Evolutionary conservation across 2,888 invertebrate genomes (phyloP).

Genomic region (Pammene aurita): DNA sequence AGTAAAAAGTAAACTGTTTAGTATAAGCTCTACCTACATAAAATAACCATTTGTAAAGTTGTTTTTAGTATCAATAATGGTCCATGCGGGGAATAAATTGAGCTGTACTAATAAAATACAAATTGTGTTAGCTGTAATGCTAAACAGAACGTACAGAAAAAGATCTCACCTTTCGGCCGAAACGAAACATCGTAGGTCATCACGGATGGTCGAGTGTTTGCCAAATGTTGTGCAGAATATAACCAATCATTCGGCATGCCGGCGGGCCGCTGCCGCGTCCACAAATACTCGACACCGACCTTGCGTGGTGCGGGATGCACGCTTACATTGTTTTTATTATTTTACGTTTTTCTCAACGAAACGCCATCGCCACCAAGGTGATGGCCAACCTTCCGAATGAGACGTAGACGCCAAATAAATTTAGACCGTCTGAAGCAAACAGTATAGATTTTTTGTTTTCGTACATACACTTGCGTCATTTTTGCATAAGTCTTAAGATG

Average conservation of each 20-base stretch:
- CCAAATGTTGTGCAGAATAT: slow-evolving; percentile 63
- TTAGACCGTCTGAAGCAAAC: slow-evolving; percentile 23
- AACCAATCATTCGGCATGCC: slow-evolving; percentile 65
- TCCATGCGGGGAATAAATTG: not conserved
- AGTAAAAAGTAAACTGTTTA: slow-evolving; percentile 2
- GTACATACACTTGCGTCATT: too few species aligned
- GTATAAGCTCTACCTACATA: not conserved
- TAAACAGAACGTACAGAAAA: slow-evolving; percentile 25
- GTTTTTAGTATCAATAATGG: slow-evolving; percentile 4
- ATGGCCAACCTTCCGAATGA: slow-evolving; percentile 58
- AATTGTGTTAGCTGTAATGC: slow-evolving; percentile 18
- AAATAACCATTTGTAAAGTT: not conserved
- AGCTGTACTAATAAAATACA: slow-evolving; percentile 16
- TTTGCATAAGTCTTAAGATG: not conserved
- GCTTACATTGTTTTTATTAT: slow-evolving; percentile 75
- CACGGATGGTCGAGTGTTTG: slow-evolving; percentile 54
- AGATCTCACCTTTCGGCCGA: slow-evolving; percentile 34
- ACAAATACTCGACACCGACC: slow-evolving; percentile 79
- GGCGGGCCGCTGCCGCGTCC: slow-evolving; percentile 63
- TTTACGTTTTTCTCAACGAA: slow-evolving; percentile 67
- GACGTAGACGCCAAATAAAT: slow-evolving; percentile 29
- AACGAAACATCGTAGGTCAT: slow-evolving; percentile 37
- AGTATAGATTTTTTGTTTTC: not conserved
- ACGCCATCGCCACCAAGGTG: slow-evolving; percentile 70
- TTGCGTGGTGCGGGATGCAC: slow-evolving; percentile 70